Percentiles rank a stretch among this genome's conserved stretches.
Evolutionary conservation across 2,113 vertebrate species (phyloP).

Genomic region (Hemiscyllium ocellatum): DNA sequence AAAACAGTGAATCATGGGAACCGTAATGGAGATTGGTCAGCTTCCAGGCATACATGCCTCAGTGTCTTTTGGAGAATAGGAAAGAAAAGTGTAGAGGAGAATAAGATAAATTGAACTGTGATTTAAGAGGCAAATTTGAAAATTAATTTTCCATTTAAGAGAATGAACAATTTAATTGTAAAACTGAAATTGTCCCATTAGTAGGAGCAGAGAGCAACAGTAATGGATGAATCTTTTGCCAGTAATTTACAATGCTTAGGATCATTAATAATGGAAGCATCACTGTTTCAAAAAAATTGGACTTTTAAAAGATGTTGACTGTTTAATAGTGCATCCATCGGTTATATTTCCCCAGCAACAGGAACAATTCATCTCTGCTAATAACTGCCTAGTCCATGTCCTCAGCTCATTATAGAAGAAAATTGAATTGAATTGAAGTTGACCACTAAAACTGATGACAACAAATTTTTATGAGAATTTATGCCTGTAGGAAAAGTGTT

Average conservation of each 20-base stretch:
- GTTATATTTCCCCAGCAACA: neutral
- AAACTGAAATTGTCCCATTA: neutral
- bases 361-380: neutral
- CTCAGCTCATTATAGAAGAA: neutral
- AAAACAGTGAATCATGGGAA: neutral
- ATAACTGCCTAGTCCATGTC: neutral
- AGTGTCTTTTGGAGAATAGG: neutral
- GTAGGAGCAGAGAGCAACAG: neutral
- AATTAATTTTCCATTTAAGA: conserved; percentile 7
- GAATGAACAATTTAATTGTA: too few relatives aligned
- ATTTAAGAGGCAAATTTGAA: neutral
- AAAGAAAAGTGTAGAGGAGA: neutral
- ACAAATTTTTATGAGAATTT: neutral
- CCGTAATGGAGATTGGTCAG: neutral
- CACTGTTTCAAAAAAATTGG: neutral
- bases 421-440: conserved; percentile 21
- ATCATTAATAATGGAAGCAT: neutral
- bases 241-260: neutral
- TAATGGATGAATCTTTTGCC: neutral
- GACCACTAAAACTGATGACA: conserved; percentile 16
- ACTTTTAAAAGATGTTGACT: conserved; percentile 24
- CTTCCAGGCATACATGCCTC: neutral
- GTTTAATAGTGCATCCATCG: neutral
- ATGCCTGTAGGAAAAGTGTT: neutral
- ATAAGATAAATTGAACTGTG: neutral